These are phyloP conservation scores for Corythornis cristatus DNA, from an alignment of 2,113 vertebrate genomes.

Conservation along the genomic window DNA sequence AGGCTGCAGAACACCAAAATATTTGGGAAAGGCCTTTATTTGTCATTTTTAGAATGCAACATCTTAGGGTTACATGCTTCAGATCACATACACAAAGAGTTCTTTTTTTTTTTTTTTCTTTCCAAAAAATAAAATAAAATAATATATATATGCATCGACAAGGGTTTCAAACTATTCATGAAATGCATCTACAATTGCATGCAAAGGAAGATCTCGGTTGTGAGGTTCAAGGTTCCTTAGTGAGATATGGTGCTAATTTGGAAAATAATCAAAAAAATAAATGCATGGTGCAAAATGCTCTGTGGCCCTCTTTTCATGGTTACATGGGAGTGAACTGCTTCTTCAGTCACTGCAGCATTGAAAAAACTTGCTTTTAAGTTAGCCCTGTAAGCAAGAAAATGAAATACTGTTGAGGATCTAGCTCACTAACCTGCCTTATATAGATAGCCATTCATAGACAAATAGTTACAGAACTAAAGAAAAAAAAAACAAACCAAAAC, in stretches of 20 bases:
- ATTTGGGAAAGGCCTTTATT: conserved; percentile 99
- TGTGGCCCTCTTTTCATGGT: conserved; percentile 91
- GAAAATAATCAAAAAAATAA: conserved; percentile 77
- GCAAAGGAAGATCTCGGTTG: conserved; percentile 90
- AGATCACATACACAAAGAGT: conserved; percentile 97
- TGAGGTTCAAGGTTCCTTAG: conserved; percentile 86
- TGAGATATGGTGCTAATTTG: conserved; percentile 88
- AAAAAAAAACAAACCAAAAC: background rate
- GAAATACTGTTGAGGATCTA: conserved; percentile 92
- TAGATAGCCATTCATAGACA: conserved; percentile 77
- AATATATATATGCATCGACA: conserved; percentile 92
- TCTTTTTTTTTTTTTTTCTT: conserved; percentile 75
- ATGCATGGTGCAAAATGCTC: conserved; percentile 89
- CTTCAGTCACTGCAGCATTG: conserved; percentile 97
- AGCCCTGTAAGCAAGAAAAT: conserved; percentile 99
- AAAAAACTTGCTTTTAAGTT: conserved; percentile 97
- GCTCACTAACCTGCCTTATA: conserved; percentile 87
- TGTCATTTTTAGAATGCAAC: conserved; percentile 96
- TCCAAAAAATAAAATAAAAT: conserved; percentile 73
- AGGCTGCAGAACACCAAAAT: conserved; percentile 94
- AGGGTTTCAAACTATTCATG: conserved; percentile 87
- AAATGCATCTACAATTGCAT: conserved; percentile 92
- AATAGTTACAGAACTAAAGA: conserved; percentile 41
- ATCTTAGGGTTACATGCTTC: conserved; percentile 98
- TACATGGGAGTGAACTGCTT: conserved; percentile 95